Base-by-base conservation (phyloP, 2,797 vertebrate genomes). In the Aselliscus stoliczkanus region DNA sequence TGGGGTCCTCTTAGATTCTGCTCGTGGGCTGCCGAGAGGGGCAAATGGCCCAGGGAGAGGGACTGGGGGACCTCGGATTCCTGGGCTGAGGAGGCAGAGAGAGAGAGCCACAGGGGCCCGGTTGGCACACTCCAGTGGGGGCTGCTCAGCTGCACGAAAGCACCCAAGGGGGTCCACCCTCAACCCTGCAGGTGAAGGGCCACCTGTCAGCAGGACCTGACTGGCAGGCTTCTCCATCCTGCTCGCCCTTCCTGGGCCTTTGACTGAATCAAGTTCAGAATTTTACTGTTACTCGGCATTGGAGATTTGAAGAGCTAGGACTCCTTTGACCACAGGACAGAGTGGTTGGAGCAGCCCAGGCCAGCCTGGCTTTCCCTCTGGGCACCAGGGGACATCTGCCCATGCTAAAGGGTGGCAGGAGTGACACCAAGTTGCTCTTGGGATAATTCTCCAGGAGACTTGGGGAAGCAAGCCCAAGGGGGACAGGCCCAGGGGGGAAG, bases 91-190 rank as follows among this genome's bases (percentile, higher is more conserved):
- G 58, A 18, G 29, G 37, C 47, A 21, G 25, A 7, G 10, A 21
- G 25, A 7, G 10, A 37, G 21, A 42, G 52, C 27, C 62, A 1
- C 5, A 5, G 39, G 34, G 42, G 20, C 20, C 31, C 6, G 0
- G 0, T 2, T 17, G 34, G 13, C 5, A 21, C 2, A 39, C 11
- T 5, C 77, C 27, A 4, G 1, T 4, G 25, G 37, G 60, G 56
- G 14, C 20, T 31, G 17, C 42, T 7, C 44, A 7, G 54, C 5
- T 21, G 21, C 25, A 17, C 0, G 2, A 14, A 72, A 0, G 12
- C 23, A 47, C 58, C 64, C 25, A 1, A 42, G 18, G 50, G 92
- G 31, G 5, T 7, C 25, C 56, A 12, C 20, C 21, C 15, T 58
- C 31, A 17, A 17, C 31, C 4, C 75, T 50, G 27, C 9, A 4